Conservation (phyloP, 2,113 vertebrate genomes). For the Psittacara wagleri region DNA sequence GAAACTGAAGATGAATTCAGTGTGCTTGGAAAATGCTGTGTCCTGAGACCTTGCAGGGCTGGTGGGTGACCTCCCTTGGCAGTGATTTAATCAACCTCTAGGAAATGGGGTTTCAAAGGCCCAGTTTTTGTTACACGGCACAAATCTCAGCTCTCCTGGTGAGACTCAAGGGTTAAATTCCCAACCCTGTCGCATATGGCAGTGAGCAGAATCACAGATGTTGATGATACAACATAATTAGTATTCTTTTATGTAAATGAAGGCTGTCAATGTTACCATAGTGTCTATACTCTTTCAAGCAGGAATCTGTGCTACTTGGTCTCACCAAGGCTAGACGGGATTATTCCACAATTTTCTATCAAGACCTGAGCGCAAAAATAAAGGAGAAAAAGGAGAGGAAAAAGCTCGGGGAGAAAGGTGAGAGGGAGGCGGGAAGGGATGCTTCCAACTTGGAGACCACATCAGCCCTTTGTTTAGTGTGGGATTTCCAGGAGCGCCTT, state of each 20-base stretch:
- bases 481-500: constrained; percentile 16
- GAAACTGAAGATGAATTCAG: not conserved
- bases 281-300: constrained; percentile 65
- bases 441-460: not conserved
- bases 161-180: constrained; percentile 74
- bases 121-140: not conserved
- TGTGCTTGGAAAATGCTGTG: accelerated
- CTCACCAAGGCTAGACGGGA: constrained; percentile 34
- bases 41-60: not conserved
- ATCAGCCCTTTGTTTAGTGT: constrained; percentile 6
- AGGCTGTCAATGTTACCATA: constrained; percentile 77
- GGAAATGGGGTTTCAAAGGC: not conserved
- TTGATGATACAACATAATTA: constrained; percentile 81
- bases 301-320: constrained; percentile 65
- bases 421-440: not conserved
- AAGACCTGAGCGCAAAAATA: not conserved
- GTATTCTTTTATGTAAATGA: constrained; percentile 83
- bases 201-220: constrained; percentile 80
- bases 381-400: not conserved
- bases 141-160: not conserved
- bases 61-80: not conserved
- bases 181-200: constrained; percentile 73
- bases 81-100: not conserved
- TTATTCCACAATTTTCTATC: not conserved
- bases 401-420: not conserved